Conservation (phyloP, 2,888 invertebrate genomes). For the Imbricaverruca yamaguchii region DNA sequence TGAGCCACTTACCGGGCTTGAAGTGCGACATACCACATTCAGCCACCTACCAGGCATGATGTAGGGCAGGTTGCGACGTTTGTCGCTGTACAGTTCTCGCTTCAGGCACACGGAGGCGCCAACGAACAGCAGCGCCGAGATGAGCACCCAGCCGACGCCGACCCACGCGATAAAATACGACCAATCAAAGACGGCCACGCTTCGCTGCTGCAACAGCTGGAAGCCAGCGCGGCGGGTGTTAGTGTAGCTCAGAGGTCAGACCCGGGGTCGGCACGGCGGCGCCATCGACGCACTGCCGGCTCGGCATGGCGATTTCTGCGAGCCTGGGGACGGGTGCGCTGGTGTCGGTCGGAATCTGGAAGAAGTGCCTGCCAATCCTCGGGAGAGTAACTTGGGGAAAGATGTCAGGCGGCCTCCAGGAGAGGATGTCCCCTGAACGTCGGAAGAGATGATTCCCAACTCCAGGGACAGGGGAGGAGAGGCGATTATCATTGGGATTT, state of each 20-base stretch:
- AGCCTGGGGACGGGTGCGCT: no score
- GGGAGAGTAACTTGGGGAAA: no score
- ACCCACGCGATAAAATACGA: constrained; percentile 23
- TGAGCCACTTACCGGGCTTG: constrained; percentile 64
- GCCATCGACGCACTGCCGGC: constrained; percentile 55
- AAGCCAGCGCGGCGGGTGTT: background rate
- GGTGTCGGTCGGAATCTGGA: no score
- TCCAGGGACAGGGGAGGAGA: no score
- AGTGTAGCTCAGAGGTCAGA: constrained; percentile 55
- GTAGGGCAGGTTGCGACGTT: constrained; percentile 95
- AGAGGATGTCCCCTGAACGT: no score
- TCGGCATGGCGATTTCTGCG: no score
- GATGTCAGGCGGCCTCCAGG: no score
- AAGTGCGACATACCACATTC: constrained; percentile 85
- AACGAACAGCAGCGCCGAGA: constrained; percentile 75
- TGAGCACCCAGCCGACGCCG: constrained; percentile 74
- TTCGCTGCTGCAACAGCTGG: constrained; percentile 15
- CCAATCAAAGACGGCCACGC: constrained; percentile 17
- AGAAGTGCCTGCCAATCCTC: constrained; percentile 38
- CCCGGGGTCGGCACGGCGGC: constrained; percentile 58
- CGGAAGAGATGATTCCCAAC: no score
- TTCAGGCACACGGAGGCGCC: constrained; percentile 90
- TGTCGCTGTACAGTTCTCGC: constrained; percentile 86
- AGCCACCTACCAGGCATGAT: constrained; percentile 19
- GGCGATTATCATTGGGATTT: no score